Evolutionary conservation across 2,113 vertebrate species (phyloP).

Genomic region (Tetraodon nigroviridis): DNA sequence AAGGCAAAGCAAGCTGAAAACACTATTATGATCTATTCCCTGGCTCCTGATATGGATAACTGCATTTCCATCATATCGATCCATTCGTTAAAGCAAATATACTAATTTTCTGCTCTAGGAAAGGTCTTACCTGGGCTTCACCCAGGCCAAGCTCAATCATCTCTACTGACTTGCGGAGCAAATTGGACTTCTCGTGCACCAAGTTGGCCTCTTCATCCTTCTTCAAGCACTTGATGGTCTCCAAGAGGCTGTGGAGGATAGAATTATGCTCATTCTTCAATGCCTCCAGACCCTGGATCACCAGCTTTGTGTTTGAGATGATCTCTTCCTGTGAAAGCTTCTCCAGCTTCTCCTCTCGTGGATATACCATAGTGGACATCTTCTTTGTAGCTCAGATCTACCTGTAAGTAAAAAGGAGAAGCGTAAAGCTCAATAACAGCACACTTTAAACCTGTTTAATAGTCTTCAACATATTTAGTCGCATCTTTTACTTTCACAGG

Average conservation of each 20-base stretch:
- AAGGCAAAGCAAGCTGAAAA: not conserved
- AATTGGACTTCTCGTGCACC: slow-evolving; percentile 94
- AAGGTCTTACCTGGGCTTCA: slow-evolving; percentile 86
- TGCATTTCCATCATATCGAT: no score
- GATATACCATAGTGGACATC: slow-evolving; percentile 91
- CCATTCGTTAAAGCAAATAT: not conserved
- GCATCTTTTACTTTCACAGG: slow-evolving; percentile 1
- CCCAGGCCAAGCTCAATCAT: slow-evolving; percentile 97
- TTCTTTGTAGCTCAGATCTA: slow-evolving; percentile 62
- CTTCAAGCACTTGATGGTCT: slow-evolving; percentile 97
- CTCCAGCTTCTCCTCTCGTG: slow-evolving; percentile 89
- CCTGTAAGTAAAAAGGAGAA: slow-evolving; percentile 34
- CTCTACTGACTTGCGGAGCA: slow-evolving; percentile 94
- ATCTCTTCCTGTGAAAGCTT: slow-evolving; percentile 98
- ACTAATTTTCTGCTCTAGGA: not conserved
- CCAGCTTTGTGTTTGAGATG: slow-evolving; percentile 93
- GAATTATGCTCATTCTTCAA: slow-evolving; percentile 97
- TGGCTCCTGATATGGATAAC: not conserved
- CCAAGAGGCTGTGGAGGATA: slow-evolving; percentile 93
- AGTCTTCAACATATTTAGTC: slow-evolving; percentile 16
- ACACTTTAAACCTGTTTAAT: not conserved
- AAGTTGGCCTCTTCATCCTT: slow-evolving; percentile 96
- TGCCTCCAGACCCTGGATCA: slow-evolving; percentile 96
- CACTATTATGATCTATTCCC: not conserved
- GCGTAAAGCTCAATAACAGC: slow-evolving; percentile 1